Conservation (phyloP, 2,797 vertebrate species). For the Chelon labrosus region DNA sequence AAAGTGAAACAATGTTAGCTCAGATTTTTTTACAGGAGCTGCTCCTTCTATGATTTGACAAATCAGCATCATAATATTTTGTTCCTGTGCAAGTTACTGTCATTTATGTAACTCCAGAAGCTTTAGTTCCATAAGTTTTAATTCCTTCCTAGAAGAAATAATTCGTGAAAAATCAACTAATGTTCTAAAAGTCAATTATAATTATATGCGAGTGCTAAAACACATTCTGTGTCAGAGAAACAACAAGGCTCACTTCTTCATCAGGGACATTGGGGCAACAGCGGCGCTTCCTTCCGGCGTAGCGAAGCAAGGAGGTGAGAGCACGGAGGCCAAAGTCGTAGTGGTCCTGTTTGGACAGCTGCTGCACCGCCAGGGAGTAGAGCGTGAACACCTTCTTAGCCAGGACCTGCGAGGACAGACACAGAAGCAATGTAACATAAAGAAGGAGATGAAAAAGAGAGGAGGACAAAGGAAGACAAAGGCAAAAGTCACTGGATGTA, state of each 20-base stretch:
- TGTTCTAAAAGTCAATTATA: too few relatives aligned
- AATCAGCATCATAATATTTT: slow-evolving; percentile 10
- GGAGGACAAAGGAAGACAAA: neutral
- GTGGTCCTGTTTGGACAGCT: slow-evolving; percentile 94
- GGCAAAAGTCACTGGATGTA: neutral
- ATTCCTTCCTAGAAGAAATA: too few relatives aligned
- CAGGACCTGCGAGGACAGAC: slow-evolving; percentile 78
- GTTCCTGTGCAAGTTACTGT: slow-evolving; percentile 5
- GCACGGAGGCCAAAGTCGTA: slow-evolving; percentile 94
- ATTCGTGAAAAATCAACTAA: too few relatives aligned
- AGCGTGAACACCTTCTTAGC: slow-evolving; percentile 93
- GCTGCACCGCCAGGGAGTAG: slow-evolving; percentile 91
- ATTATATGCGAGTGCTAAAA: neutral
- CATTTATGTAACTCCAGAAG: neutral
- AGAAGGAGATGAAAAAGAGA: neutral
- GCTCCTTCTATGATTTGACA: slow-evolving; percentile 8
- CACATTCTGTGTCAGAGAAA: neutral
- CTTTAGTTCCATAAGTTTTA: neutral
- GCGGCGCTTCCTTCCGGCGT: slow-evolving; percentile 89
- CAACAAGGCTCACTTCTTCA: slow-evolving; percentile 84
- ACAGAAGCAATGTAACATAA: neutral
- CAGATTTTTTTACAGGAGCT: neutral
- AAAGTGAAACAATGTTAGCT: neutral
- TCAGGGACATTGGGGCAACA: slow-evolving; percentile 79
- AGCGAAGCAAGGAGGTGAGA: slow-evolving; percentile 91